Base-by-base conservation (phyloP, 2,888 invertebrate species). In the Baronia brevicornis region DNA sequence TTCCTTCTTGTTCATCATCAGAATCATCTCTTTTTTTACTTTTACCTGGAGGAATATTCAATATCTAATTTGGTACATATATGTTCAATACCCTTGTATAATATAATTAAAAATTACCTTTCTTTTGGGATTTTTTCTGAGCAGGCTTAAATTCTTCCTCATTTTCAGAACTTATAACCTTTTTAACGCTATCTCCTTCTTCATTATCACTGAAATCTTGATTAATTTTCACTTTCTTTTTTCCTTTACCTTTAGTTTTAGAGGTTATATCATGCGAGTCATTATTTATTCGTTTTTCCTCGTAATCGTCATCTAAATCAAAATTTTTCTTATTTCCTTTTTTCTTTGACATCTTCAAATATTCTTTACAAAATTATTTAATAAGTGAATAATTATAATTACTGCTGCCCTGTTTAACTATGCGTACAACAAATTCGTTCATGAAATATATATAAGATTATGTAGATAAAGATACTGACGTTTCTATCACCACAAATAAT, bases 251-350 rank as follows among this genome's bases (percentile, higher is more conserved):
- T 61, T 86, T 87, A 36, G 60, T 64, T 69, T 87, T 87, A 51
- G 85, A 84, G 85, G 85, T 85, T 85, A 85, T 47, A 40, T 75
- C 78, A 38, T 54, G 57, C 46, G 44, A 51, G 33, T 79, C 80
- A 39, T 60, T 63, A 18, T 46, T 32, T 21, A 48, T 39, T 33
- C 66, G 66, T 44, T 73, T 79, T 11, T 77, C 72, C 28, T 86
- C 86, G 25, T 85, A 66, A 30, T 86, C 86, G 11, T 87, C 86
- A 23, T 87, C 87, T 1, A 85, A 53, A 41, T 86, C 85, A 54
- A 80, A 78, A 48, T 84, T 86, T 54, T 89, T 89, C 53, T 87
- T 88, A 43, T 72, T 79, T 32, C 84, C 85, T 40, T 78, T 84
- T 63, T 86, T 88, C 58, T 88, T 88, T 4, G 89, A 88, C 89